Percentiles rank a stretch among this genome's conserved stretches.
phyloP scores from a whole-genome alignment of 2,888 invertebrate species.

The Urechis unicinctus region DNA sequence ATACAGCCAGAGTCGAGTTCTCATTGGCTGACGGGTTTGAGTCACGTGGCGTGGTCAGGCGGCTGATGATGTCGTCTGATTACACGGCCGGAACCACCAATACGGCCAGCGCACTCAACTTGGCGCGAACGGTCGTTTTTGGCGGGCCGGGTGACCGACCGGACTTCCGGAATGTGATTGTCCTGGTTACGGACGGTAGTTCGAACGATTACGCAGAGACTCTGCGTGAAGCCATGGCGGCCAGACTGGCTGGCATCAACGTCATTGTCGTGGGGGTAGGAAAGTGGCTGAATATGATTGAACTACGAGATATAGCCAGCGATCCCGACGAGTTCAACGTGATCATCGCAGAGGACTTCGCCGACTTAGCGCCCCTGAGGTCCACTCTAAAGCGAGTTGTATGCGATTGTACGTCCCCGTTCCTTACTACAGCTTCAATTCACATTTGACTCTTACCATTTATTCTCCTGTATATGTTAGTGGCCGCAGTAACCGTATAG shows the following conservation, averaged over 20 bases:
- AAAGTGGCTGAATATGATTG: neutral
- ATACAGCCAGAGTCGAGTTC: conserved; percentile 3
- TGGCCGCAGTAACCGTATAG: too few species aligned
- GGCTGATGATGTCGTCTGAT: neutral
- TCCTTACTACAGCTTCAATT: too few species aligned
- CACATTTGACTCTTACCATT: too few species aligned
- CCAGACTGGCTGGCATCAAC: neutral
- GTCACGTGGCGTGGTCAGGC: neutral
- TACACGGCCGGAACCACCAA: neutral
- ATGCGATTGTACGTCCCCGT: too few species aligned
- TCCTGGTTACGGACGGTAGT: neutral
- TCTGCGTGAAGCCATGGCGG: neutral
- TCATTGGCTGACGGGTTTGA: neutral
- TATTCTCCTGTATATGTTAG: too few species aligned
- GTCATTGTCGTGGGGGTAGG: neutral
- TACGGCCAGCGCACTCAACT: neutral
- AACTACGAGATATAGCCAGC: neutral
- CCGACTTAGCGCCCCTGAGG: too few species aligned
- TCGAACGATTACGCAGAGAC: neutral
- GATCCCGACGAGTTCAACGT: neutral
- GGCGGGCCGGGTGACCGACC: neutral
- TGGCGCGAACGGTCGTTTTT: neutral
- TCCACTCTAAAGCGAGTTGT: too few species aligned
- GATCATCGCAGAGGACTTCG: too few species aligned
- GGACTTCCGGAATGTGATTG: neutral